These are phyloP conservation scores for Heliconius sara DNA, from an alignment of 2,888 invertebrate species.

Conservation along the genomic window DNA sequence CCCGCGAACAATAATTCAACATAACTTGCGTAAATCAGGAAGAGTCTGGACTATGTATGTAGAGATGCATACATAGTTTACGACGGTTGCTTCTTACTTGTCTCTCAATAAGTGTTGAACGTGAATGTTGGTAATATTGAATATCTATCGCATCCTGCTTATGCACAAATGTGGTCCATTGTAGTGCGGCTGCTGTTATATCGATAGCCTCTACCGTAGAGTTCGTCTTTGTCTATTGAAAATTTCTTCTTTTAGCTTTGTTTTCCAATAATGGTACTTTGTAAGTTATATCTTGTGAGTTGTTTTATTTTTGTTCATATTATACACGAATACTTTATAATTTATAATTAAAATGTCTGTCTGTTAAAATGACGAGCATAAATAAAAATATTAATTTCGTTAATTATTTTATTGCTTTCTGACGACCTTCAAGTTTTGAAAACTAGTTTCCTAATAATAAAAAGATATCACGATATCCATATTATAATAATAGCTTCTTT, in stretches of 20 bases:
- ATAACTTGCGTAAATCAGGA: constrained; percentile 45
- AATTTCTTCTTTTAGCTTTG: constrained; percentile 38
- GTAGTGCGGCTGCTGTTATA: constrained; percentile 49
- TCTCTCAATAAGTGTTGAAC: constrained; percentile 31
- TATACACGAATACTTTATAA: constrained; percentile 35
- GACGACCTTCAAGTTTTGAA: neutral
- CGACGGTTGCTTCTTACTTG: constrained; percentile 36
- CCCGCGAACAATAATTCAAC: constrained; percentile 58
- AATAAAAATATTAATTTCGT: constrained; percentile 25
- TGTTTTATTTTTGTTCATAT: constrained; percentile 21
- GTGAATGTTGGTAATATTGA: constrained; percentile 35
- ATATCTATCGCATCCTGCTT: constrained; percentile 35
- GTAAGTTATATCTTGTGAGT: constrained; percentile 37
- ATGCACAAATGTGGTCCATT: constrained; percentile 35
- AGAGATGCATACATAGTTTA: constrained; percentile 35
- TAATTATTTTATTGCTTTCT: constrained; percentile 35
- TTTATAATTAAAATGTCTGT: constrained; percentile 31
- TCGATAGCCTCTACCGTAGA: constrained; percentile 58
- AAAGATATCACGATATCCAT: neutral
- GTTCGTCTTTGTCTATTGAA: constrained; percentile 64
- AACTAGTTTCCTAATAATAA: neutral
- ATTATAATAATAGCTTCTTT: neutral
- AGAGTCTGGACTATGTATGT: constrained; percentile 38
- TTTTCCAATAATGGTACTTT: constrained; percentile 39
- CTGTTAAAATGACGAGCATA: constrained; percentile 22